These are phyloP conservation scores for Anticlea derivata DNA, from an alignment of 2,888 invertebrate genomes.

Conservation along the genomic window DNA sequence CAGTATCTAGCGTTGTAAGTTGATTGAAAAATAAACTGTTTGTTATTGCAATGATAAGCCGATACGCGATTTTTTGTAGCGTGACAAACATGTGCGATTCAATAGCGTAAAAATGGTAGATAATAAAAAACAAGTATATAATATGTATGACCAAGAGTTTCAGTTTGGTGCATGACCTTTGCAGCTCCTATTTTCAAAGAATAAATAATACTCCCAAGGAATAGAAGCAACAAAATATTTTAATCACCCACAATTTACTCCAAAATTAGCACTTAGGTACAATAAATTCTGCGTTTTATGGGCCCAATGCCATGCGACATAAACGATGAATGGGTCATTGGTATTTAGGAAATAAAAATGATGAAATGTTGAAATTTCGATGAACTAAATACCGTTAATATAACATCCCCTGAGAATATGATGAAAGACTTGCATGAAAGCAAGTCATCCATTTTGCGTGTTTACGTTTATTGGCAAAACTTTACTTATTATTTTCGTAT, in stretches of 20 bases:
- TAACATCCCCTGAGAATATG: no score
- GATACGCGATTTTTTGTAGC: neutral
- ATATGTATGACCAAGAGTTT: constrained; percentile 2
- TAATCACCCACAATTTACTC: constrained; percentile 16
- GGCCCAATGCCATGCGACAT: constrained; percentile 11
- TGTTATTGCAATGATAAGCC: constrained; percentile 15
- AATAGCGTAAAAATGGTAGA: no score
- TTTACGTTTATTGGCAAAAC: constrained; percentile 1
- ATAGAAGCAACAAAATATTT: constrained; percentile 30
- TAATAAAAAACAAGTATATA: neutral
- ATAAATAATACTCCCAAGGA: constrained; percentile 32
- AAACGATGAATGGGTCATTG: constrained; percentile 27
- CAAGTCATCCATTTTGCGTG: constrained; percentile 10
- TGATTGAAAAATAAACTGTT: constrained; percentile 18
- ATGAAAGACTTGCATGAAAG: neutral
- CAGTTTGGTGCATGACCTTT: constrained; percentile 6
- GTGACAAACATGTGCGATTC: neutral
- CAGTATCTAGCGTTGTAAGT: neutral
- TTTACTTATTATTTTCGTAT: constrained; percentile 21
- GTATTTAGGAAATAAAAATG: constrained; percentile 14
- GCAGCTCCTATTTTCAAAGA: constrained; percentile 8
- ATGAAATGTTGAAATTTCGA: no score
- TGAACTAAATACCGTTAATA: no score
- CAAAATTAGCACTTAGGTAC: constrained; percentile 15
- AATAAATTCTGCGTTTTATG: constrained; percentile 15